Conservation (phyloP, 2,797 vertebrate species). For the Fistularia commersonii region DNA sequence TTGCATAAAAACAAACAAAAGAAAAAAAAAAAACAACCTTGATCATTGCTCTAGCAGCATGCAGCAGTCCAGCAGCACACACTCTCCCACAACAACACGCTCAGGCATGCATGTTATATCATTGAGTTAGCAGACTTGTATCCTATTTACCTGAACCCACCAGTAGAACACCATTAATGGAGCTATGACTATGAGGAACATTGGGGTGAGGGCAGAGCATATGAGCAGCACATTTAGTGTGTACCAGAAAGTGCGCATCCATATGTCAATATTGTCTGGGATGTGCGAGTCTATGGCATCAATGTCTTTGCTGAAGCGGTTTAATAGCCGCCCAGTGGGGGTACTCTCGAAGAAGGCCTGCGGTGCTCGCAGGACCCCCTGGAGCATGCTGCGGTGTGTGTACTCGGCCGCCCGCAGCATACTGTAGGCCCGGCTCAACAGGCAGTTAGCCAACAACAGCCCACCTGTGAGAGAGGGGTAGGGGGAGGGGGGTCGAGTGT, state of each 20-base stretch:
- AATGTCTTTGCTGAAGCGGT: conserved; percentile 83
- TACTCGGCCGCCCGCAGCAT: conserved; percentile 75
- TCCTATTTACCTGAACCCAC: conserved; percentile 86
- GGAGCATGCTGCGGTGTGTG: conserved; percentile 76
- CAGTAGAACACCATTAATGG: conserved; percentile 84
- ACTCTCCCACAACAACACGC: conserved; percentile 37
- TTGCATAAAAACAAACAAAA: too few relatives aligned
- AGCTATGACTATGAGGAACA: conserved; percentile 81
- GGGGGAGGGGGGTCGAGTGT: conserved; percentile 33
- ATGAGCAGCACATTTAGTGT: conserved; percentile 82
- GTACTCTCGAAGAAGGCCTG: conserved; percentile 81
- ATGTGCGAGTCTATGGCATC: conserved; percentile 79
- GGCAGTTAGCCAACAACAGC: conserved; percentile 75
- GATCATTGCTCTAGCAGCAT: conserved; percentile 16
- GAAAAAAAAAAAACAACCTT: too few relatives aligned
- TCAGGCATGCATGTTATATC: conserved; percentile 63
- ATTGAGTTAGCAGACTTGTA: conserved; percentile 72
- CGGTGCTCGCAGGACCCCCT: conserved; percentile 75
- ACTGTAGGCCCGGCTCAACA: conserved; percentile 75
- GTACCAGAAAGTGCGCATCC: conserved; percentile 86
- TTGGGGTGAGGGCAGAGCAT: conserved; percentile 82
- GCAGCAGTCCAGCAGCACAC: conserved; percentile 41
- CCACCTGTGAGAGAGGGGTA: conserved; percentile 67
- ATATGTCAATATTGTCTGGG: conserved; percentile 82
- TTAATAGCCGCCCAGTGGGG: conserved; percentile 78